Evolutionary conservation across 2,113 vertebrate genomes (phyloP).

Genomic region (Oreochromis aureus): DNA sequence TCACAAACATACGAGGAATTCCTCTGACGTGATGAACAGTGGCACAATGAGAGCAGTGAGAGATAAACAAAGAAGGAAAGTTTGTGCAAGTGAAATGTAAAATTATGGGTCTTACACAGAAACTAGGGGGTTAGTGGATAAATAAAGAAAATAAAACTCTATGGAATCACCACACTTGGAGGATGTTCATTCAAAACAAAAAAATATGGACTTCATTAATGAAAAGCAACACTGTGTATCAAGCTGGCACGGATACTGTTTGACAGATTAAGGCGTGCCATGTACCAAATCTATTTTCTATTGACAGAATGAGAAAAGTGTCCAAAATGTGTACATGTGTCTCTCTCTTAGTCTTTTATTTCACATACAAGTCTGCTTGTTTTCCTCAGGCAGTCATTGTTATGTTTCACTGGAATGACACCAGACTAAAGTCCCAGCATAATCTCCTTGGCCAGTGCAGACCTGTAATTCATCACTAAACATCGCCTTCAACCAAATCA

Average conservation of each 20-base stretch:
- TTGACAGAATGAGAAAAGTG: neutral
- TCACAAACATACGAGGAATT: slow-evolving; percentile 8
- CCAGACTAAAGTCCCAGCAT: neutral
- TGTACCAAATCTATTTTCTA: neutral
- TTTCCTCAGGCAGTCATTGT: neutral
- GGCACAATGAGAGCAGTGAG: slow-evolving; percentile 12
- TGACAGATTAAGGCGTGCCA: neutral
- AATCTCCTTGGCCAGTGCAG: neutral
- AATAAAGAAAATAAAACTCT: neutral
- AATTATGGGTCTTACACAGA: neutral
- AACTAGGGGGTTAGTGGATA: neutral
- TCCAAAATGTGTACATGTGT: neutral
- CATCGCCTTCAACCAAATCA: neutral
- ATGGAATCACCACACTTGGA: neutral
- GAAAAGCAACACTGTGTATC: neutral
- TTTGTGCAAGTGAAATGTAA: neutral
- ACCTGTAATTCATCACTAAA: neutral
- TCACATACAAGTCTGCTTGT: neutral
- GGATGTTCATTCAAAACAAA: no score
- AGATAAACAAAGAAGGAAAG: slow-evolving; percentile 29
- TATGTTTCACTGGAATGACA: neutral
- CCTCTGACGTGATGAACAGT: slow-evolving; percentile 18
- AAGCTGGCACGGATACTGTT: neutral
- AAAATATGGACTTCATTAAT: neutral
- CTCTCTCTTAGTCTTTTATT: neutral